phyloP scores from a whole-genome alignment of 1,140 invertebrate genomes.

The Wiebesia pumilae region DNA sequence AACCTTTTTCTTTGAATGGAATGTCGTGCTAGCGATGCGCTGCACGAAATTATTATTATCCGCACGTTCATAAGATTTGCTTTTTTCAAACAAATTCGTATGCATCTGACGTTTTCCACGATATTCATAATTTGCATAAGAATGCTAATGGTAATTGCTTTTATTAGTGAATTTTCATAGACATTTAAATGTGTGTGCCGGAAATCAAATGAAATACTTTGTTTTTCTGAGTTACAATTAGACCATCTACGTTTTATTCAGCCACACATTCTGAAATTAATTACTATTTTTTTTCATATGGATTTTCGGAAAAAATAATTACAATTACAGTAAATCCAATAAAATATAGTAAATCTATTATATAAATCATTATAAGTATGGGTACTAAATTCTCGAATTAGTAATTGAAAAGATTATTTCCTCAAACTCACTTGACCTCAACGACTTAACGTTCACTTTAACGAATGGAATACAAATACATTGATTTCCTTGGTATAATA shows the following conservation, averaged over 20 bases:
- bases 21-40: not conserved
- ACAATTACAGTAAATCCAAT: no score
- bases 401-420: not conserved
- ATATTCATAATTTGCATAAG: slow-evolving; percentile 25
- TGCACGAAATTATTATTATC: slow-evolving; percentile 5
- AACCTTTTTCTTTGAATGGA: not conserved
- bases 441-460: not conserved
- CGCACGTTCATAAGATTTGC: not conserved
- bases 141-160: slow-evolving; percentile 22
- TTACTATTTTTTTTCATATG: no score
- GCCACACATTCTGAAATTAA: not conserved
- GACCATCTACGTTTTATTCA: not conserved
- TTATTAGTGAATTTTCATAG: slow-evolving; percentile 1
- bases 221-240: not conserved
- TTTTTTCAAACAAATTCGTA: slow-evolving; percentile 24
- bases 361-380: no score
- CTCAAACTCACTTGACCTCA: not conserved
- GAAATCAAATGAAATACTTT: slow-evolving; percentile 21
- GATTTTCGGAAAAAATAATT: no score
- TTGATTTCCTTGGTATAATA: not conserved
- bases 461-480: not conserved
- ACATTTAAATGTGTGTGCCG: not conserved
- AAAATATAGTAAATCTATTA: no score
- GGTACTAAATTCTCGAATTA: not conserved
- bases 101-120: not conserved